Conservation (phyloP, 64 coral and sea anemone species). For the Hydrozoanthus tunicans region DNA sequence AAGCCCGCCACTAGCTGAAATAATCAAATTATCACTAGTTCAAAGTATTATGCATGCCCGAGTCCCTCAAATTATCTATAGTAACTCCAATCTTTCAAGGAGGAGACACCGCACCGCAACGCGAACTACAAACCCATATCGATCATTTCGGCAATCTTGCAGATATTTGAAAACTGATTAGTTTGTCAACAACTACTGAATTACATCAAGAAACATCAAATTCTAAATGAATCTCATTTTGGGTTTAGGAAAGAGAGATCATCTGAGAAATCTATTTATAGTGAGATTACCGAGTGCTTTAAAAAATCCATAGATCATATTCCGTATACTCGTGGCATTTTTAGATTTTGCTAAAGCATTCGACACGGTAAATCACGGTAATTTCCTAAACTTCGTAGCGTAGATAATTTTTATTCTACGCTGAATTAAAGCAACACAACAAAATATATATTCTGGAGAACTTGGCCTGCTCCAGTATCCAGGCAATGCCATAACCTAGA, state of each 20-base stretch:
- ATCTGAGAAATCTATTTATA: background rate
- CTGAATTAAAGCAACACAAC: too few relatives aligned
- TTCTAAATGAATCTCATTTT: background rate
- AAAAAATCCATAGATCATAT: background rate
- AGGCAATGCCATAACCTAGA: too few relatives aligned
- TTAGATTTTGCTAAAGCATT: slow-evolving; percentile 15
- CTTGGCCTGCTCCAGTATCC: too few relatives aligned
- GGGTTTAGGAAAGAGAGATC: background rate
- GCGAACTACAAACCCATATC: background rate
- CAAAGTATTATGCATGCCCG: background rate
- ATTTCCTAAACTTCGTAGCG: too few relatives aligned
- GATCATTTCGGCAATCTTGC: background rate
- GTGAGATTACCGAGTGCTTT: background rate
- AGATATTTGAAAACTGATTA: background rate
- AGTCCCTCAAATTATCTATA: background rate
- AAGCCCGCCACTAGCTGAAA: background rate
- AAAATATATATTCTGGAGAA: too few relatives aligned
- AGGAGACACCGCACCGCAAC: background rate
- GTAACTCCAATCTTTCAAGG: background rate
- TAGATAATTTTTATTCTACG: too few relatives aligned
- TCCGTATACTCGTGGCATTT: slow-evolving; percentile 19
- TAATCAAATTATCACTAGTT: background rate
- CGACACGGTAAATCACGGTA: background rate
- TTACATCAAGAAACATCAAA: background rate
- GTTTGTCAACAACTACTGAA: background rate